Evolutionary conservation across 2,888 invertebrate genomes (phyloP), one percentile per base, ranked within the genome.

Genomic region (Melikaiella ostensackeni): DNA sequence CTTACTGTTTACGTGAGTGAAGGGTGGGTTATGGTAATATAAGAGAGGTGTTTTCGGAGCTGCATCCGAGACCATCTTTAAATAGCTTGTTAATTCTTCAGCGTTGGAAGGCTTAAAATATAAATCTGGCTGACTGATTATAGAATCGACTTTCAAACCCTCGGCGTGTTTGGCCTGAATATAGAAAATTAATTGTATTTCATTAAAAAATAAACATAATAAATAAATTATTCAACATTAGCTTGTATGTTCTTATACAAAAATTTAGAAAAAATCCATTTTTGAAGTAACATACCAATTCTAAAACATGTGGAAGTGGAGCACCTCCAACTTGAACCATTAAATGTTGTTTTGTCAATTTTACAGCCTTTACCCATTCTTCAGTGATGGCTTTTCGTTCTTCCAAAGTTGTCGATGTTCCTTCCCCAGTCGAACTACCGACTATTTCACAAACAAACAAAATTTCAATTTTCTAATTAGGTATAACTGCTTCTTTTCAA

Each of bases 1-100:
- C 94, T 94, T 92, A 97, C 97, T 92, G 82, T 95, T 93, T 35
- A 97, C 95, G 78, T 94, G 94, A 61, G 95, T 95, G 90, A 95
- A 94, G 79, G 92, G 92, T 0, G 97, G 97, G 84, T 97, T 95
- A 87, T 97, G 97, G 88, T 97, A 97, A 88, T 97, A 97, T 38
- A 97, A 92, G 59, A 97, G 93, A 0, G 97, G 97, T 0, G 95
- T 94, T 8, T 94, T 94, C 0, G 96, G 95, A 0, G 97, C 97
- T 0, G 95, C 94, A 24, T 93, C 92, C 0, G 95, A 94, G 5
- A 97, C 94, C 70, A 93, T 88, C 83, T 93, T 93, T 74, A 97
- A 92, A 87, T 97, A 96, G 76, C 92, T 92, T 0, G 95, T 94
- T 75, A 97, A 92, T 55, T 95, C 94, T 9, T 92, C 89, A 0